Base-by-base conservation (phyloP, 2,797 vertebrate species). In the Sebastes iracundus region DNA sequence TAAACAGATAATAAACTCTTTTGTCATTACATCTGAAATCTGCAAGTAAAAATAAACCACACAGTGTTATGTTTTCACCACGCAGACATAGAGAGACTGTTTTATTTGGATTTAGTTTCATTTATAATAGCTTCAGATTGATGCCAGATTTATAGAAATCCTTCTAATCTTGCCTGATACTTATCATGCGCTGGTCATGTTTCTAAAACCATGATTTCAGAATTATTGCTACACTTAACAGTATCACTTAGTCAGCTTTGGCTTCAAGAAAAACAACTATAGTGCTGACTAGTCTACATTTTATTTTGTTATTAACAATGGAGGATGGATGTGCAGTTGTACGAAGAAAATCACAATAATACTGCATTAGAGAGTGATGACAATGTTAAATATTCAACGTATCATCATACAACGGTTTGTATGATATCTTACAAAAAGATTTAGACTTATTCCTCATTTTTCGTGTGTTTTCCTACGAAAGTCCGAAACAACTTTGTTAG, bases 141-240 rank as follows among this genome's bases (percentile, higher is more conserved):
- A 84, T 88, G 91, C 84, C 85, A 93, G 92, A 81, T 92, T 83
- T 86, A 92, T 86, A 66, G 66, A 91, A 92, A 94, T 89, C 91
- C 79, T 81, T 92, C 22, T 94, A 94, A 95, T 94, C 92, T 91
- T 75, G 78, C 87, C 56, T 86, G 88, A 91, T 91, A 85, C 81
- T 77, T 81, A 86, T 93, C 90, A 92, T 88, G 80, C 81, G 90
- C 88, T 63, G 72, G 83, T 94, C 89, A 81, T 91, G 72, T 89
- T 92, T 61, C 79, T 81, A 60, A 68, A 84, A 82, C 81, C 52
- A 65, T 59, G 25, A 84, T 87, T 85, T 88, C 49, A 73, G 77
- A 76, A 65, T 73, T 52, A 80, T 70, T 69, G 53, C 77, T 61
- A 9, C 59, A 58, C 23, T 70, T 71, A 69, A 75, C 59, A 76